These are phyloP conservation scores for Diadegma fenestrale DNA, from an alignment of 2,888 invertebrate species.

Conservation along the genomic window DNA sequence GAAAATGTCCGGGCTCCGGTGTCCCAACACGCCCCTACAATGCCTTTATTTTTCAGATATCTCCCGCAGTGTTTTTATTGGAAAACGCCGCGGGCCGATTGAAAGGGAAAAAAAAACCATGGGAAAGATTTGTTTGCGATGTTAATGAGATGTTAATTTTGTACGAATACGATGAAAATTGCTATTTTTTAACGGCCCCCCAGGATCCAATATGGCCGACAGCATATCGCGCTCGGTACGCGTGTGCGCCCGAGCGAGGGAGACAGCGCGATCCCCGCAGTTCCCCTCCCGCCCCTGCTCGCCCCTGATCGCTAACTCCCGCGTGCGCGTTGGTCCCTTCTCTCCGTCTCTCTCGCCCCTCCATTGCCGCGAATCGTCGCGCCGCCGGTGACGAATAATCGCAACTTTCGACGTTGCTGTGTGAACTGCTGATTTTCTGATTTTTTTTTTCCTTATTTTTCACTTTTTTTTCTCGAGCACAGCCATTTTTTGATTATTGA, in stretches of 20 bases:
- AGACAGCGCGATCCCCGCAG: slow-evolving; percentile 69
- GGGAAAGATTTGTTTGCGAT: neutral
- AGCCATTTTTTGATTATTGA: neutral
- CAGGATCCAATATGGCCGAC: slow-evolving; percentile 83
- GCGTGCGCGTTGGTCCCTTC: slow-evolving; percentile 49
- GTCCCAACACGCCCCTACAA: slow-evolving; percentile 21
- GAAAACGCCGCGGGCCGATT: slow-evolving; percentile 71
- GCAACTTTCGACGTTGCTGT: slow-evolving; percentile 73
- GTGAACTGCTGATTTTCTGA: slow-evolving; percentile 57
- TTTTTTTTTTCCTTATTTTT: slow-evolving; percentile 4
- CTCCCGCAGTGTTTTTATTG: slow-evolving; percentile 75
- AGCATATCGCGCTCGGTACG: slow-evolving; percentile 74
- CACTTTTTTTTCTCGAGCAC: neutral
- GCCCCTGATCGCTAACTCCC: slow-evolving; percentile 44
- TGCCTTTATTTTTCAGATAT: slow-evolving; percentile 15
- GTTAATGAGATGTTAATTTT: neutral
- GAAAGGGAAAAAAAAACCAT: slow-evolving; percentile 10
- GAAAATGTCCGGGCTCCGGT: slow-evolving; percentile 27
- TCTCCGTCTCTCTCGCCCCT: slow-evolving; percentile 4
- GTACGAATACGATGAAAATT: slow-evolving; percentile 64
- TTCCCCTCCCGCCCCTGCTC: slow-evolving; percentile 52
- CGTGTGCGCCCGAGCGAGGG: slow-evolving; percentile 66
- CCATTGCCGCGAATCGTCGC: slow-evolving; percentile 32
- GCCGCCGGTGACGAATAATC: slow-evolving; percentile 66
- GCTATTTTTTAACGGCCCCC: slow-evolving; percentile 80